Base-by-base conservation (phyloP, 1,140 invertebrate species). In the Halyomorpha halys region DNA sequence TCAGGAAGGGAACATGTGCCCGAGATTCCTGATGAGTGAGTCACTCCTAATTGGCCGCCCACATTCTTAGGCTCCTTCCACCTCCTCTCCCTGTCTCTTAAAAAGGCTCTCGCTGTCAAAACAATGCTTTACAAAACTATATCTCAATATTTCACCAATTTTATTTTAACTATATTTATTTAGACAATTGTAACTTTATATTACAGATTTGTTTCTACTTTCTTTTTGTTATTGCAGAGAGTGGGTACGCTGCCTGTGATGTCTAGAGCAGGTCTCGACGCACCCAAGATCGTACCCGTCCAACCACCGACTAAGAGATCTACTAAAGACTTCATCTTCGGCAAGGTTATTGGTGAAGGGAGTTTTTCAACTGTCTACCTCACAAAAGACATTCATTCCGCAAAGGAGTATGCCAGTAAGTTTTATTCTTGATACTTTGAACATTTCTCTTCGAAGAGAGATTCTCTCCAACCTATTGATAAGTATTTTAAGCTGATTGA, bases 301-400 rank as follows among this genome's bases (percentile, higher is more conserved):
- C 68, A 66, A 59, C 53, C 39, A 16, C 74, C 69, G 73, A 74
- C 70, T 59, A 91, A 90, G 72, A 81, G 84, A 69, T 83, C 82
- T 11, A 80, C 88, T n/a, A 84, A 86, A 69, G 94, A 97, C 76
- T 97, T 91, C 75, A 89, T 93, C 68, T 98, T 97, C 79, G 91
- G 92, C 34, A 95, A 94, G 79, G 82, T 92, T 61, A 90, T 98
- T 69, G 95, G 94, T 65, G 93, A 97, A 77, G 95, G 95, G 64
- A 96, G 94, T 74, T 98, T 93, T 76, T 96, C 94, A 67, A 94
- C 89, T 53, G 95, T 88, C 62, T 96, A 91, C 77, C 78, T 95
- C 65, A 92, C 90, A 44, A 94, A 92, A 76, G 93, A 97, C 76
- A 87, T 96, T 59, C 86, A 90, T 71, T 88, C 85, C 23, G 83